Base-by-base conservation (phyloP, 30 jellyfish, hydroid and myxozoan species). In the Phacellophora camtschatica region DNA sequence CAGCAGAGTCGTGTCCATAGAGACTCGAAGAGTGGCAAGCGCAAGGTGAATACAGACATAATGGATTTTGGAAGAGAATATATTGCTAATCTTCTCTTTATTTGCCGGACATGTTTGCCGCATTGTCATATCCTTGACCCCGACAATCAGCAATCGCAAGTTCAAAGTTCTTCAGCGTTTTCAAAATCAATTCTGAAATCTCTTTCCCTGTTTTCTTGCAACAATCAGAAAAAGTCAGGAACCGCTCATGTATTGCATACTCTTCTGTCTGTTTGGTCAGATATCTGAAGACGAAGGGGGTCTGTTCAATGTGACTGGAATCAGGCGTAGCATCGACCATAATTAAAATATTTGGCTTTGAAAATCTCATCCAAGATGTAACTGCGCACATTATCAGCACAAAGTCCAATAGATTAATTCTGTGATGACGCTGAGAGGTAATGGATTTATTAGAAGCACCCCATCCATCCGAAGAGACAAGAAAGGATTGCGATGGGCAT, bases 61-160 rank as follows among this genome's bases (percentile, higher is more conserved):
- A 71, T 19, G 51, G 70, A 71, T 71, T 72, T 24, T 25, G 50
- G 35, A 85, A 43, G 9, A 39, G 55, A 46, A 84, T 84, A 41
- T 69, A 75, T 32, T 81, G 48, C 61, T 84, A 82, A 36, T 71
- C 88, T 29, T 88, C 88, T 68, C 70, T 83, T 58, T 70, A 56
- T 71, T 67, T 70, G 45, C 82, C 95, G 70, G 88, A 83, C 88
- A 83, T 83, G 51, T 70, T 83, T 59, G 95, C 84, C 19, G 84
- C 84, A 73, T 71, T 84, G 27, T 71, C 89, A 50, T 71, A 58
- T 63, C 95, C 95, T 84, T 84, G 83, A 32, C 95, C 83, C 34
- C 84, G 95, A 62, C 88, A 83, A 41, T 83, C 95, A 33, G 77
- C 46, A 72, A 83, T 50, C 11, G 85, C 61, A n/a, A 81, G 51